phyloP scores from a whole-genome alignment of 2,888 invertebrate species.

The Ceramica pisi region DNA sequence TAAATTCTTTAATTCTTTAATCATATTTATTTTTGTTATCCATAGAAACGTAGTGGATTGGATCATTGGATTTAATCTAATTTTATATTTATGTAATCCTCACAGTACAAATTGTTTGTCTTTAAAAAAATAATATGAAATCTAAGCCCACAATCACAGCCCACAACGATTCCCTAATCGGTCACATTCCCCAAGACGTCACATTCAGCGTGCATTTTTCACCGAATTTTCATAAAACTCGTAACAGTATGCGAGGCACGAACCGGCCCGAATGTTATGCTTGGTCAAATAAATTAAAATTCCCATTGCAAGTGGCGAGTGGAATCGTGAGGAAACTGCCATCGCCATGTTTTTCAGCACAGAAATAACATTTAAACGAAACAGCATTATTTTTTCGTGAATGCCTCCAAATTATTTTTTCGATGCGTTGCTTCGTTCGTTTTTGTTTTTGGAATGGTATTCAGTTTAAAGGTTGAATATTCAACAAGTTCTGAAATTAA shows the following conservation, averaged over 20 bases:
- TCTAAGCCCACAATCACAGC: slow-evolving; percentile 11
- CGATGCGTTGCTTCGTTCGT: neutral
- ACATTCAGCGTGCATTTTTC: slow-evolving; percentile 68
- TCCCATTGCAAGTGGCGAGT: slow-evolving; percentile 75
- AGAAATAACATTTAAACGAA: slow-evolving; percentile 61
- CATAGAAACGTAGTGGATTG: no score
- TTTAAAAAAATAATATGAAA: no score
- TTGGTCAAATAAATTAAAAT: slow-evolving; percentile 80
- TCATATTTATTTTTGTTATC: no score
- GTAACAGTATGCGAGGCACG: slow-evolving; percentile 74
- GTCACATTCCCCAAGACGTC: slow-evolving; percentile 69
- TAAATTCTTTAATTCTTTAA: no score
- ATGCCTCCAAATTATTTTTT: slow-evolving; percentile 48
- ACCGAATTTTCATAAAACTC: slow-evolving; percentile 72
- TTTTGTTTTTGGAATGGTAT: neutral
- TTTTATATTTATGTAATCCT: no score
- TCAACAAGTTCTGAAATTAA: no score
- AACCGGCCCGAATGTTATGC: slow-evolving; percentile 68
- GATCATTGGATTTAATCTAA: no score
- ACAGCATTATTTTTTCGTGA: slow-evolving; percentile 53
- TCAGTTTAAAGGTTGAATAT: neutral
- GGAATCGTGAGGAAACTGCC: slow-evolving; percentile 74
- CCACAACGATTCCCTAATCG: slow-evolving; percentile 33
- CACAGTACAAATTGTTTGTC: no score
- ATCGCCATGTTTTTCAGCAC: slow-evolving; percentile 62